These are phyloP conservation scores for Corydoras maculifer DNA, from an alignment of 2,113 vertebrate genomes.

Conservation along the genomic window DNA sequence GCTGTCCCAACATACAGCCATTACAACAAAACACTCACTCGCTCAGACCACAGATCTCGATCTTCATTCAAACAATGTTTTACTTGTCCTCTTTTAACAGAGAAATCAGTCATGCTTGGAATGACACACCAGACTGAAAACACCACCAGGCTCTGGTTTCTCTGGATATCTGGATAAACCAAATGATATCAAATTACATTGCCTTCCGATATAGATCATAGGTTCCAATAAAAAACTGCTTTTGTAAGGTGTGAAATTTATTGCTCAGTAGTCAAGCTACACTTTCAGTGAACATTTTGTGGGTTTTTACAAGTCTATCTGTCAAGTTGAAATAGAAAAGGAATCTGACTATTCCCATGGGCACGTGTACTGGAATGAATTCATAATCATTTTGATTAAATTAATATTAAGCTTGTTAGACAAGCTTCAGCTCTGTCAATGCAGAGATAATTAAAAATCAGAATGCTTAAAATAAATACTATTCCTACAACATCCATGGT, in stretches of 20 bases:
- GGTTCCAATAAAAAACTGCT: neutral
- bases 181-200: conserved; percentile 21
- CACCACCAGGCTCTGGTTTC: conserved; percentile 10
- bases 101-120: conserved; percentile 30
- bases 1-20: conserved; percentile 54
- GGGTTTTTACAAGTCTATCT: conserved; percentile 12
- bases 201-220: neutral
- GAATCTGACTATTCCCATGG: conserved; percentile 21
- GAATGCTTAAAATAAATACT: too few species aligned
- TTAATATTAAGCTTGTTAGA: conserved; percentile 18
- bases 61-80: conserved; percentile 32
- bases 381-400: conserved; percentile 16
- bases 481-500: too few species aligned
- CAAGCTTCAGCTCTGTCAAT: too few species aligned
- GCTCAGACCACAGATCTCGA: conserved; percentile 26
- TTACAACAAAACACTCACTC: conserved; percentile 37
- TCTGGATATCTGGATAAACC: conserved; percentile 29
- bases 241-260: conserved; percentile 24
- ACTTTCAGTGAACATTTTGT: conserved; percentile 3
- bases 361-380: conserved; percentile 31
- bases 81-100: conserved; percentile 32
- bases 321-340: conserved; percentile 1
- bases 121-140: conserved; percentile 21
- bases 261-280: conserved; percentile 22
- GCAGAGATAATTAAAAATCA: too few species aligned